Percentiles rank a stretch among this genome's conserved stretches.
phyloP scores from a whole-genome alignment of 2,113 vertebrate species.

The Caranx ignobilis region DNA sequence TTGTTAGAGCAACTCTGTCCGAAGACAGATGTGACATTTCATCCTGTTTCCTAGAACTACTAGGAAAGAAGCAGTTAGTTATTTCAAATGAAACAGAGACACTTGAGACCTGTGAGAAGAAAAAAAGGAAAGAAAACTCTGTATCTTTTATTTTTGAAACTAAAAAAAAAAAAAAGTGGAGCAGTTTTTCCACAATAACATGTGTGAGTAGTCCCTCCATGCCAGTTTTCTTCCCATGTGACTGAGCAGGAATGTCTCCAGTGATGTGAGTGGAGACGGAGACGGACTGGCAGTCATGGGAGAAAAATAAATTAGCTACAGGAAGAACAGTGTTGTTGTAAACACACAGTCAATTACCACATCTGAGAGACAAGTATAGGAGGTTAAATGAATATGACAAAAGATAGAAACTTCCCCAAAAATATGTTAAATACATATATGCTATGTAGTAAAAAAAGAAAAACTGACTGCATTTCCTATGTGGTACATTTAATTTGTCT shows the following conservation, averaged over 20 bases:
- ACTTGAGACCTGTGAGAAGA: constrained; percentile 32
- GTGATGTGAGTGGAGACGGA: constrained; percentile 23
- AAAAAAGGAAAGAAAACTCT: background rate
- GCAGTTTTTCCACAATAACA: constrained; percentile 57
- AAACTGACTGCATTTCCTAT: background rate
- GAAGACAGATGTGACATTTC: constrained; percentile 35
- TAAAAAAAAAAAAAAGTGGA: constrained; percentile 4
- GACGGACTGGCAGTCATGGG: background rate
- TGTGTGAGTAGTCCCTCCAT: constrained; percentile 14
- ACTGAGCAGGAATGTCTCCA: constrained; percentile 51
- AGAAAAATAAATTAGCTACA: constrained; percentile 33
- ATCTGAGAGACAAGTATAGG: background rate
- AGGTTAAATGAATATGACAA: background rate
- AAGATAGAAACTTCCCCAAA: background rate
- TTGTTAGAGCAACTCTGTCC: constrained; percentile 31
- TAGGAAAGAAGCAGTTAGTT: constrained; percentile 49
- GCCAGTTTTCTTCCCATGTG: constrained; percentile 33
- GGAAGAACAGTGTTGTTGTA: background rate
- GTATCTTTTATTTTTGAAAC: background rate
- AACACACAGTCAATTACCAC: background rate
- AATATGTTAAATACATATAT: background rate
- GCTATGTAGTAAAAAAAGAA: background rate
- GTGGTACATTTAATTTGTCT: background rate
- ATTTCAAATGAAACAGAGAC: constrained; percentile 49
- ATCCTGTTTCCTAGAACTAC: constrained; percentile 13